Base-by-base conservation (phyloP, 2,797 vertebrate species). In the Periparus ater region DNA sequence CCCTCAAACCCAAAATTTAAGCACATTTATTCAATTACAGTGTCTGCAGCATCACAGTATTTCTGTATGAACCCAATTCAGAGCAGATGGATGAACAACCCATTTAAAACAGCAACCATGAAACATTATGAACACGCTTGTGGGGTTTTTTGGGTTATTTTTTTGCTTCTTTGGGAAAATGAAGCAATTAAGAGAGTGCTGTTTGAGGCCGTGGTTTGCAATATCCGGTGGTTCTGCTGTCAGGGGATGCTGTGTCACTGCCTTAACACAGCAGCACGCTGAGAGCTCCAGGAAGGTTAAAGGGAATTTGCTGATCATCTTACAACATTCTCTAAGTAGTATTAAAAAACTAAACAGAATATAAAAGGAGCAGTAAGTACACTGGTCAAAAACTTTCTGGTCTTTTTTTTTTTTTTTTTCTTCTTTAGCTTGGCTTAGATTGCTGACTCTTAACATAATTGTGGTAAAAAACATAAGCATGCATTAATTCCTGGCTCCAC, bases 101-200 rank as follows among this genome's bases (percentile, higher is more conserved):
- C 78, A 75, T 75, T 72, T 50, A 48, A 85, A 95, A 80, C 1
- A 72, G 51, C 54, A 85, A 58, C 65, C 62, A 40, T 11, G 65
- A 70, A 92, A 78, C 73, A 38, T 40, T 51, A 48, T 20, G 68
- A 91, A 80, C 30, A 25, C 11, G 14, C 53, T 89, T 42, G 53
- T 2, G 10, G 53, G 42, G 4, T 1, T 3, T 12, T 60, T 71
- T 85, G 38, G 38, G 13, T 85, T 1, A 2, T 10, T 60, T 74
- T 85, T 81, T 54, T 70, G 18, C 63, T 85, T 93, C 86, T 94
- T 87, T 68, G 67, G 81, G 89, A 87, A 91, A 94, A 92, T 53
- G 30, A 87, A 63, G 36, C 11, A 5, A 85, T 76, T 70, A 74
- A 60, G 45, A 73, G 66, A 92, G 25, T 4, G n/a, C 73, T 76